phyloP scores from a whole-genome alignment of 2,888 invertebrate genomes.

The Acrobasis suavella region DNA sequence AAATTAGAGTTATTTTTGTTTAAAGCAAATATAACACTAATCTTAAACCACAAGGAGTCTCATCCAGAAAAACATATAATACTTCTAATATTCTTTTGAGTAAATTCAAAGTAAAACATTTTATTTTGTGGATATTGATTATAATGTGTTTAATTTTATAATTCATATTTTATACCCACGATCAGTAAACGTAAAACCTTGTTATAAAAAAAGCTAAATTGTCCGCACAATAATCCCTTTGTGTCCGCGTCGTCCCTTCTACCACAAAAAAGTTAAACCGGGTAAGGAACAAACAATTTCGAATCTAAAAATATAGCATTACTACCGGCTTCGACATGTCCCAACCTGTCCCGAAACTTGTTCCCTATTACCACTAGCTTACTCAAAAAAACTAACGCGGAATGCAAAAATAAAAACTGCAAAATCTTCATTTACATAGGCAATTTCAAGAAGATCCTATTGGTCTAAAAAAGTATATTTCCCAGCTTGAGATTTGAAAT shows the following conservation, averaged over 20 bases:
- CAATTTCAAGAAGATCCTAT: neutral
- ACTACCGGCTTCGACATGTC: slow-evolving; percentile 38
- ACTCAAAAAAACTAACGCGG: slow-evolving; percentile 18
- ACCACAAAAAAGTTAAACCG: slow-evolving; percentile 28
- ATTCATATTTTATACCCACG: neutral
- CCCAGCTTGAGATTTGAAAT: slow-evolving; percentile 29
- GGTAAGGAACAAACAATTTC: slow-evolving; percentile 30
- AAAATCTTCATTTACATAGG: neutral
- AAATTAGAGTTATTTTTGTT: too few relatives aligned
- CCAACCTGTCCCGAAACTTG: slow-evolving; percentile 39
- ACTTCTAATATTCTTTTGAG: too few relatives aligned
- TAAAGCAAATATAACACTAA: too few relatives aligned
- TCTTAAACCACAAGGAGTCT: too few relatives aligned
- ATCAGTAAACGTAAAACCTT: neutral
- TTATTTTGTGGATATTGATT: neutral
- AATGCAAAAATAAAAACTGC: neutral
- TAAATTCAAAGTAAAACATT: too few relatives aligned
- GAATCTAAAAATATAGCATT: slow-evolving; percentile 29
- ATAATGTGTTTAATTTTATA: neutral
- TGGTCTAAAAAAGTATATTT: slow-evolving; percentile 6
- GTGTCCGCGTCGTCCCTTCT: slow-evolving; percentile 14
- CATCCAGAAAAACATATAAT: too few relatives aligned
- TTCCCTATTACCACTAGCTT: slow-evolving; percentile 31
- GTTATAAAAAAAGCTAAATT: slow-evolving; percentile 2
- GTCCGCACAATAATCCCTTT: slow-evolving; percentile 8